A percentile compares a stretch with the other conserved stretches of the same genome.
These are phyloP conservation scores for Oscheius sp. DNA, from an alignment of 2,888 invertebrate species.

Conservation along the genomic window DNA sequence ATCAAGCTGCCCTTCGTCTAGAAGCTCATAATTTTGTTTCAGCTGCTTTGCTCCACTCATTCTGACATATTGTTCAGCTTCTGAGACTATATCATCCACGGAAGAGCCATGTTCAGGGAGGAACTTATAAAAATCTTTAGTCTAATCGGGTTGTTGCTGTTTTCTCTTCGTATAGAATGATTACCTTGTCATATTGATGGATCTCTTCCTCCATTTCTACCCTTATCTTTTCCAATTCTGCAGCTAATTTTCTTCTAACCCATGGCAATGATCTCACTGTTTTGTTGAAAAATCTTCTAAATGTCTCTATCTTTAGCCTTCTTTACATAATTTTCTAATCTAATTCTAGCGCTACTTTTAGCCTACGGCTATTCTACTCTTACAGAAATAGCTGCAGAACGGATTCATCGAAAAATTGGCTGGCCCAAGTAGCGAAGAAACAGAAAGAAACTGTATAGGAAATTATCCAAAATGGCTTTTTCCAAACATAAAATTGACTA, in stretches of 20 bases:
- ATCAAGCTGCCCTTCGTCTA: not conserved
- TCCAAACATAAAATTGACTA: not conserved
- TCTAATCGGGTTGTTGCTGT: constrained; percentile 24
- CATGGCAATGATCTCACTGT: constrained; percentile 44
- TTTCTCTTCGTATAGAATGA: too few relatives aligned
- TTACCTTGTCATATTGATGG: constrained; percentile 46
- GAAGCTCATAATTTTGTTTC: not conserved
- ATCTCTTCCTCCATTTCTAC: constrained; percentile 54
- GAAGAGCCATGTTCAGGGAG: constrained; percentile 76
- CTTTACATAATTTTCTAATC: too few relatives aligned
- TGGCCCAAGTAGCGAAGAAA: constrained; percentile 34
- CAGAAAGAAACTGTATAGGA: constrained; percentile 43
- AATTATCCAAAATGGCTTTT: constrained; percentile 46
- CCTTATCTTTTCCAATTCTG: constrained; percentile 45
- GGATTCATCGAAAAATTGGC: not conserved
- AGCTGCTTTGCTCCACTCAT: constrained; percentile 23
- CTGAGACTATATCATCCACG: constrained; percentile 77
- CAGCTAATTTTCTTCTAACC: constrained; percentile 39
- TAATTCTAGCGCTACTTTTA: too few relatives aligned
- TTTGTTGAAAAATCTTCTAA: not conserved
- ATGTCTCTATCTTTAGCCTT: not conserved
- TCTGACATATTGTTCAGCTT: constrained; percentile 74
- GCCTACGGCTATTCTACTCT: not conserved
- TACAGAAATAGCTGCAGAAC: not conserved
- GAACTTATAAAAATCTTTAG: constrained; percentile 63